Conservation (phyloP, 2,888 invertebrate species). For the Eupelmus urozonus region DNA sequence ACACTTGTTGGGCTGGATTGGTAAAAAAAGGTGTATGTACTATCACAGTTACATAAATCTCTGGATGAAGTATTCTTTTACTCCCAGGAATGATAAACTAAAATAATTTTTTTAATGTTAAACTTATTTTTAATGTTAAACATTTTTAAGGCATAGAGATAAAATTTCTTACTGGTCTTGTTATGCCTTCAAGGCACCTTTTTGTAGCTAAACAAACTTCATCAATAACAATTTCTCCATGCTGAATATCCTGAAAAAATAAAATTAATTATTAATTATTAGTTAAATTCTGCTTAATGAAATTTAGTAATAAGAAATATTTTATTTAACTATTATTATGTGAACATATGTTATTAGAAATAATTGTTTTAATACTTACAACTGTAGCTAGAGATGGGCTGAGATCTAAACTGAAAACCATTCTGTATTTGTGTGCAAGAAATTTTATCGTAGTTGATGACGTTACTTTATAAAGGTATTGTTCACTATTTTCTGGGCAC, state of each 20-base stretch:
- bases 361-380: slow-evolving; percentile 78
- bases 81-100: slow-evolving; percentile 86
- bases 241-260: slow-evolving; percentile 80
- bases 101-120: slow-evolving; percentile 11
- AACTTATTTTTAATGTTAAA: neutral
- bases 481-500: slow-evolving; percentile 77
- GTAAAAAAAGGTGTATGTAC: slow-evolving; percentile 87
- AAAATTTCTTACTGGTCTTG: slow-evolving; percentile 79
- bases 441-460: slow-evolving; percentile 82
- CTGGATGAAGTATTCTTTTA: slow-evolving; percentile 81
- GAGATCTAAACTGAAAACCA: slow-evolving; percentile 87
- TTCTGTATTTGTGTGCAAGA: slow-evolving; percentile 84
- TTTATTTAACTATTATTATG: too few species aligned
- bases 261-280: slow-evolving; percentile 14
- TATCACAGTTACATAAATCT: slow-evolving; percentile 86
- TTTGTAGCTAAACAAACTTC: slow-evolving; percentile 81
- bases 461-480: slow-evolving; percentile 79
- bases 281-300: neutral
- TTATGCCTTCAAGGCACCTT: slow-evolving; percentile 80
- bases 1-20: slow-evolving; percentile 85
- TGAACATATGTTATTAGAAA: neutral
- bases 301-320: too few species aligned
- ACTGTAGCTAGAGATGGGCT: slow-evolving; percentile 87
- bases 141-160: neutral
- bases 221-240: slow-evolving; percentile 82